Evolutionary conservation across 2,797 vertebrate genomes (phyloP), one percentile per base, ranked within the genome.

Genomic region (Pangasius mekongensis): DNA sequence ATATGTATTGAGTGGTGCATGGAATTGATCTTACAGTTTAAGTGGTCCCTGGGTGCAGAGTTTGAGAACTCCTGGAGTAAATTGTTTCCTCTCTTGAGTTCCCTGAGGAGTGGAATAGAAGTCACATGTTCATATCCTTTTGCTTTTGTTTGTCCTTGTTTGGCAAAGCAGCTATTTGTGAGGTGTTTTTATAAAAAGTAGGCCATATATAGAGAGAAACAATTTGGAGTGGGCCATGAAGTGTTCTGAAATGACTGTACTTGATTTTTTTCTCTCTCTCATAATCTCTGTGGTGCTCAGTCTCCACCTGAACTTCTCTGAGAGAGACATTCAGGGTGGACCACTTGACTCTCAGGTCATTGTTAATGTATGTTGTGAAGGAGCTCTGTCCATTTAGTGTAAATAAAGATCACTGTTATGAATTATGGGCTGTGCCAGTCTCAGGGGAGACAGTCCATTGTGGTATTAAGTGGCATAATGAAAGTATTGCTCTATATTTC

Each of bases 381-480:
- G 83, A 87, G 66, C 56, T 56, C n/a, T 88, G 88, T 91, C 90
- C 88, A 93, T 93, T 91, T 92, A 90, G 91, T 93, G 93, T 91
- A 91, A 89, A 89, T 69, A 86, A 92, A 33, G 92, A 93, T 93
- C 85, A 90, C 91, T 88, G 91, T 94, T 92, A 94, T 94, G 93
- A 95, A 94, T 96, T 92, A 94, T 93, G 87, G 90, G 92, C 91
- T 91, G 90, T 91, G 91, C 89, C 56, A 89, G 89, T 91, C 94
- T 94, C 94, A 84, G 92, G 89, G 89, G 93, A 94, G 93, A 94
- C 91, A 85, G 82, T 39, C 88, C 92, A 49, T 92, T 89, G 93
- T 93, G 91, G 94, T 93, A 92, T 94, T 95, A 95, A 96, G 92
- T 94, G 93, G 91, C 92, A 86, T 94, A 95, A 96, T 96, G 94